Base-by-base conservation (phyloP, 2,888 invertebrate genomes). In the Eupeodes luniger region DNA sequence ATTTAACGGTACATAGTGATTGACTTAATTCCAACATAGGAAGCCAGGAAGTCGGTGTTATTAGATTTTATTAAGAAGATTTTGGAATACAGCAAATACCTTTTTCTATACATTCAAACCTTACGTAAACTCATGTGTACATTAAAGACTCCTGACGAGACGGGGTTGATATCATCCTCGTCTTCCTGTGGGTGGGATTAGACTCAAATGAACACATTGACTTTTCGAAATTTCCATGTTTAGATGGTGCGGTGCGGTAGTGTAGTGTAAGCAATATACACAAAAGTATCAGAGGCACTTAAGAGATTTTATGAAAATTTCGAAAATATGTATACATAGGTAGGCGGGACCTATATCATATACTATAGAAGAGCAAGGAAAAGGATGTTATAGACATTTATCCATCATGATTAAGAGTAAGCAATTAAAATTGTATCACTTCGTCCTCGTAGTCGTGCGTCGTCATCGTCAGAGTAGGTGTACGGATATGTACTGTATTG, bases 271-370 rank as follows among this genome's bases (percentile, higher is more conserved):
- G 62, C 40, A 44, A 66, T 44, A 66, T 44, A n/a, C n/a, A 12
- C 49, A 19, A 64, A 40, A 61, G n/a, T 4, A 4, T 27, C 27
- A 27, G 44, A 47, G 44, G 47, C 72, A 62, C 67, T 67, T 55
- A 57, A 57, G 55, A 74, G 55, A 82, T 78, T 85, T 57, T 82
- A 40, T 78, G 76, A 19, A 57, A 49, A 57, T 81, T 62, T 12
- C 16, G n/a, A 61, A 77, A 66, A 40, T 74, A 14, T 47, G 12
- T 27, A 27, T 27, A 27, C 27, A 27, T 27, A 27, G 27, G 27
- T 27, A 27, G 27, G 27, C 14, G 12, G n/a, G 36, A 9, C 12
- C 0, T 5, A 51, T 5, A n/a, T 14, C 27, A n/a, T 5, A 51
- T 19, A 19, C 1, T 51, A 51, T 7, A 3, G 10, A 11, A 4